Evolutionary conservation across 2,797 vertebrate genomes (phyloP).

Genomic region (Sparidentex hasta): DNA sequence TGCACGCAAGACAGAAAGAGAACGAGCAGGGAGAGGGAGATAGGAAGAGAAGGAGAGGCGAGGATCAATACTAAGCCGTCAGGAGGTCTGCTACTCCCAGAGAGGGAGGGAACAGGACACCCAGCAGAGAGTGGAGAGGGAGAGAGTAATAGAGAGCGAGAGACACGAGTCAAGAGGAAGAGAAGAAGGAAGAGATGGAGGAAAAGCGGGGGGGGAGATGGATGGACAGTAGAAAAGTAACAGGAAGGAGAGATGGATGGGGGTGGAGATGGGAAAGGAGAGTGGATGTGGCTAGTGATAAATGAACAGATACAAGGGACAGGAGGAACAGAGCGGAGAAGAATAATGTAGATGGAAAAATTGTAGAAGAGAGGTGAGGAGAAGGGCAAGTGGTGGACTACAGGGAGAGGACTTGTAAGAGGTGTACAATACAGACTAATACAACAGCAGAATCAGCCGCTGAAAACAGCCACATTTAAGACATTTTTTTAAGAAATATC

Average conservation of each 20-base stretch:
- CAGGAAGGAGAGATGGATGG: conserved; percentile 29
- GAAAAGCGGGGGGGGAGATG: conserved; percentile 8
- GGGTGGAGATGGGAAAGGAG: conserved; percentile 30
- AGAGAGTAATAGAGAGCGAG: conserved; percentile 57
- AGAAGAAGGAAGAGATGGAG: conserved; percentile 19
- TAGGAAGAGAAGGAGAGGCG: conserved; percentile 64
- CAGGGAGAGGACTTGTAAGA: neutral
- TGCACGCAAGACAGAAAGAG: conserved; percentile 25
- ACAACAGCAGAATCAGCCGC: too few species aligned
- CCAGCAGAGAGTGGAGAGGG: conserved; percentile 65
- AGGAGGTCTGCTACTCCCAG: conserved; percentile 81
- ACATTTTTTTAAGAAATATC: neutral
- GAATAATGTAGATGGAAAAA: conserved; percentile 40
- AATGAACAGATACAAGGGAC: conserved; percentile 45
- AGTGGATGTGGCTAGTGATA: conserved; percentile 39
- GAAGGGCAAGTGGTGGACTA: neutral
- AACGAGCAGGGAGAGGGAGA: conserved; percentile 33
- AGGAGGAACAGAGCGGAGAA: conserved; percentile 11
- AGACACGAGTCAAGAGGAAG: conserved; percentile 30
- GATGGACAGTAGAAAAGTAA: conserved; percentile 39
- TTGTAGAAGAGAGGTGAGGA: conserved; percentile 25
- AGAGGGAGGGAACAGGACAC: conserved; percentile 82
- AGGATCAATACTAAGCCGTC: conserved; percentile 84
- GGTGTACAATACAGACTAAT: neutral
- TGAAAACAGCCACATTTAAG: neutral